phyloP scores from a whole-genome alignment of 2,113 vertebrate genomes.

The Mixornis gularis region DNA sequence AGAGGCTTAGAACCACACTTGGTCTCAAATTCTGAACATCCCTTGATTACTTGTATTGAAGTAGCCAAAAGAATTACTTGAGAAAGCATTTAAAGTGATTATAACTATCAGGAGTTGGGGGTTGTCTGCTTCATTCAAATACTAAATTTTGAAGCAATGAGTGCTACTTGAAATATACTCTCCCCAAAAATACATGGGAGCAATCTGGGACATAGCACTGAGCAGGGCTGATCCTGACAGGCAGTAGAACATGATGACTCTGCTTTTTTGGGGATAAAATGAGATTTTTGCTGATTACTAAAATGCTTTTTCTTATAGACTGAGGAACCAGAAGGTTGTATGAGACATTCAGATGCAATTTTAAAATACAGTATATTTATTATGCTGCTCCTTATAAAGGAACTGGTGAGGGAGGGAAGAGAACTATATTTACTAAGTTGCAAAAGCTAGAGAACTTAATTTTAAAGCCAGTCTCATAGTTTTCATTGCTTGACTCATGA shows the following conservation, averaged over 20 bases:
- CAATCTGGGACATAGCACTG: background rate
- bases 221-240: background rate
- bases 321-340: background rate
- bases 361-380: background rate
- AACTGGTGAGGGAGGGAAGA: background rate
- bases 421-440: background rate
- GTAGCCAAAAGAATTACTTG: background rate
- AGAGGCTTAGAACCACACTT: background rate
- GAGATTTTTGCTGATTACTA: background rate
- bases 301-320: background rate
- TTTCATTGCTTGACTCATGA: conserved; percentile 12
- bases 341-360: background rate
- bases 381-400: background rate
- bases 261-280: background rate
- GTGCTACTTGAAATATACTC: background rate
- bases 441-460: background rate
- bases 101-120: background rate
- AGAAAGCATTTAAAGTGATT: background rate
- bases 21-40: background rate
- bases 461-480: background rate
- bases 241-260: background rate
- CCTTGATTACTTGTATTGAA: background rate
- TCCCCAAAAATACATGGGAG: background rate
- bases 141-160: background rate
- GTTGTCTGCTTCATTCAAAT: background rate